Evolutionary conservation across 2,797 vertebrate genomes (phyloP).

Genomic region (Ara ararauna): DNA sequence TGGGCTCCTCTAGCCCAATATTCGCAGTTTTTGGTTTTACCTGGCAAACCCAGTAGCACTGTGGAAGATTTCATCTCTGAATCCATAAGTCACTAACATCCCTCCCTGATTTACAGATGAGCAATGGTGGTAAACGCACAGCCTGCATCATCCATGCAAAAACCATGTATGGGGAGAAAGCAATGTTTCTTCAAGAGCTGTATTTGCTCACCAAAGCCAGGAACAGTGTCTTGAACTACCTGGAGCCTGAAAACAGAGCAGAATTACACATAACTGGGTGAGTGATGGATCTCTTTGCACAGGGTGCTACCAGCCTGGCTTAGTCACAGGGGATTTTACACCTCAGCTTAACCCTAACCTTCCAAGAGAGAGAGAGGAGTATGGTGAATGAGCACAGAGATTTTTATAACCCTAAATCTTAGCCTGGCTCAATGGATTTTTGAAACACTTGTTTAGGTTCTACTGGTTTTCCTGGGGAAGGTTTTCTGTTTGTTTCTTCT

Average conservation of each 20-base stretch:
- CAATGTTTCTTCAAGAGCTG: not conserved
- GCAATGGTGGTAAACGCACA: not conserved
- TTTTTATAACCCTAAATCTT: not conserved
- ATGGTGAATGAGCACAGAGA: not conserved
- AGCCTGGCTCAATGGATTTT: not conserved
- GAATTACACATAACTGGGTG: constrained; percentile 10
- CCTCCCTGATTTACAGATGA: not conserved
- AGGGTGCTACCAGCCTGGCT: not conserved
- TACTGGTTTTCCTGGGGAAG: not conserved
- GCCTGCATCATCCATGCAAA: not conserved
- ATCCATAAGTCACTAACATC: not conserved
- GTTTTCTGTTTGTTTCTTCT: not conserved
- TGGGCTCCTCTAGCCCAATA: not conserved
- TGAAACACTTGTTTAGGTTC: not conserved
- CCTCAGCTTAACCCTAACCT: not conserved
- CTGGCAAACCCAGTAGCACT: not conserved
- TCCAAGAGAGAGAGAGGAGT: not conserved
- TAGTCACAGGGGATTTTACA: not conserved
- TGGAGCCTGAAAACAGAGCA: not conserved
- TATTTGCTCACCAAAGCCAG: not conserved
- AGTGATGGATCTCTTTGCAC: not conserved
- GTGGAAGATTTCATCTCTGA: not conserved
- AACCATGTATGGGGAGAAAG: constrained; percentile 17
- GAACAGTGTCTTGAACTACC: not conserved
- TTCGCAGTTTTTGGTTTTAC: not conserved